Conservation (phyloP, 1,140 invertebrate species). For the Caerostris extrusa region DNA sequence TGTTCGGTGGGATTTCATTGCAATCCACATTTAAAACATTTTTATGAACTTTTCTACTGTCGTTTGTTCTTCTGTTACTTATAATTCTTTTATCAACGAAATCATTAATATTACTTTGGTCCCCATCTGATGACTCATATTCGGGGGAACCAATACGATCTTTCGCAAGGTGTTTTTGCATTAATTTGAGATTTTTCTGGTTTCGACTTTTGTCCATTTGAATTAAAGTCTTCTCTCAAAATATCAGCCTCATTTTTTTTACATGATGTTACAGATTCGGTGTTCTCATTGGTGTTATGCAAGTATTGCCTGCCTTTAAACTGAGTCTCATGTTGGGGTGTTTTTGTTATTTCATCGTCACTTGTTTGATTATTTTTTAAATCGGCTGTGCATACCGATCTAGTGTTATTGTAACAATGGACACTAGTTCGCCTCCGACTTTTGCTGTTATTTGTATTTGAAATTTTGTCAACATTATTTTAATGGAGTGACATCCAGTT, state of each 20-base stretch:
- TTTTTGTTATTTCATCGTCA: neutral
- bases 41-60: neutral
- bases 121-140: neutral
- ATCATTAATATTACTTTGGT: neutral
- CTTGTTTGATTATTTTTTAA: neutral
- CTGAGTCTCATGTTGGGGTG: neutral
- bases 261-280: neutral
- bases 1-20: neutral
- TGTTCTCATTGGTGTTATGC: neutral
- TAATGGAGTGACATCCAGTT: neutral
- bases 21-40: neutral
- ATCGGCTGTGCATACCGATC: neutral
- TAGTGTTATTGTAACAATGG: neutral
- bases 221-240: too few relatives aligned
- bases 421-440: neutral
- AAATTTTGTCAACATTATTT: neutral
- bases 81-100: neutral
- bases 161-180: neutral
- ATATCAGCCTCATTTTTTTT: neutral
- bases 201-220: neutral
- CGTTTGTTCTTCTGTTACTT: neutral
- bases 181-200: neutral
- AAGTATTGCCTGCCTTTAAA: neutral
- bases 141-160: neutral
- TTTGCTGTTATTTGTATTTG: neutral